These are phyloP conservation scores for Papilio protenor DNA, from an alignment of 2,888 invertebrate genomes.

Conservation along the genomic window DNA sequence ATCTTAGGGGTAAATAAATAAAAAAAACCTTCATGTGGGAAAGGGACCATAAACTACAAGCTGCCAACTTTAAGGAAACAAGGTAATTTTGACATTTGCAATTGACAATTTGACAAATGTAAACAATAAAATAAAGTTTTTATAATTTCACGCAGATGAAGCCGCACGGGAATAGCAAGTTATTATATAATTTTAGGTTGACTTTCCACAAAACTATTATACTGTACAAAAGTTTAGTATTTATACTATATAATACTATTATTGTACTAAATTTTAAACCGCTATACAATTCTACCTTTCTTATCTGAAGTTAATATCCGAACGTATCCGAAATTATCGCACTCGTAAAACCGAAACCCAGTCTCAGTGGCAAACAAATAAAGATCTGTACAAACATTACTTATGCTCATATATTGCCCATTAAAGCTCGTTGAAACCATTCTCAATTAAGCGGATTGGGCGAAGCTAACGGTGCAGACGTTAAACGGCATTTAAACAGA, in stretches of 20 bases:
- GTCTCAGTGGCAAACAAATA: constrained; percentile 52
- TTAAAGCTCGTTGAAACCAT: constrained; percentile 70
- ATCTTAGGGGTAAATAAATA: too few relatives aligned
- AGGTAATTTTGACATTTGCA: too few relatives aligned
- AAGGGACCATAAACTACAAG: too few relatives aligned
- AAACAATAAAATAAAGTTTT: too few relatives aligned
- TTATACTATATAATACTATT: too few relatives aligned
- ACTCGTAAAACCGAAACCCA: constrained; percentile 46
- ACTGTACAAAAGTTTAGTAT: too few relatives aligned
- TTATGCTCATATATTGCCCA: constrained; percentile 51
- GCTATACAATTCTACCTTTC: not conserved
- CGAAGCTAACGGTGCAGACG: constrained; percentile 70
- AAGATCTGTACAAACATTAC: constrained; percentile 47
- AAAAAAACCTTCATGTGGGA: too few relatives aligned
- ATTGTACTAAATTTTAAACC: not conserved
- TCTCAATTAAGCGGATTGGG: constrained; percentile 82
- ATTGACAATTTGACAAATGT: too few relatives aligned
- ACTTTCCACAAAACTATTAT: not conserved
- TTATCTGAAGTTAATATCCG: not conserved
- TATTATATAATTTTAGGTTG: not conserved
- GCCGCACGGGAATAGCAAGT: too few relatives aligned
- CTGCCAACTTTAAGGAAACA: too few relatives aligned
- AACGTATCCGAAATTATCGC: constrained; percentile 19
- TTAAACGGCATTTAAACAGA: constrained; percentile 78
- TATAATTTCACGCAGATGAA: too few relatives aligned